These are phyloP conservation scores for Neogale vison DNA, from an alignment of 2,113 vertebrate genomes.

Conservation along the genomic window DNA sequence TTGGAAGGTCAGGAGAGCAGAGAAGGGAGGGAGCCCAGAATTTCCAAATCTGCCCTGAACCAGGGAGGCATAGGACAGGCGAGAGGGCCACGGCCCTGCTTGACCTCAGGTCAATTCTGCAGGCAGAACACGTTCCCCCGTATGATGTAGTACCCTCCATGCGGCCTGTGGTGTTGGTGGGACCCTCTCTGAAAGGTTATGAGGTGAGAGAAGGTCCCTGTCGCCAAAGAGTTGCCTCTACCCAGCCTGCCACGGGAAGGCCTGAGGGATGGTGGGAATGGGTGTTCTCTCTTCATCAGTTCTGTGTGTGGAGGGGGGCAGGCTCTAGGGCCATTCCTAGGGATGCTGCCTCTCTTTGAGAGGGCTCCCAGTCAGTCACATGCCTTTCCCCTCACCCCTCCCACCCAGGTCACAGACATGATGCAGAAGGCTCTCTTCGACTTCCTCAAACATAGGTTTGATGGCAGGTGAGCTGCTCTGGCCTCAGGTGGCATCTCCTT, in stretches of 20 bases:
- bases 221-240: neutral
- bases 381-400: neutral
- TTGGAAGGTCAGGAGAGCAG: conserved; percentile 7
- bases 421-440: conserved; percentile 99
- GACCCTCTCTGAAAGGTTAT: conserved; percentile 97
- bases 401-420: conserved; percentile 95
- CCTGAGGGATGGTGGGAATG: neutral
- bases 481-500: neutral
- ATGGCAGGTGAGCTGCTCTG: conserved; percentile 90
- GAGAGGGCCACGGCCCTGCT: neutral
- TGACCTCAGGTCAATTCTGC: neutral
- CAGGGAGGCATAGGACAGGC: neutral
- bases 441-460: conserved; percentile 97
- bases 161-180: conserved; percentile 97
- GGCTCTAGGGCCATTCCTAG: neutral
- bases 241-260: neutral
- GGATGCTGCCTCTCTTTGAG: neutral
- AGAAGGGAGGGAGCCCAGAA: conserved; percentile 47
- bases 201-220: conserved; percentile 86
- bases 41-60: neutral
- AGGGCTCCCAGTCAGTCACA: neutral
- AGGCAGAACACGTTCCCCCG: conserved; percentile 94
- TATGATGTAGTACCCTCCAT: conserved; percentile 98
- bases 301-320: neutral
- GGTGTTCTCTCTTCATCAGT: neutral